Evolutionary conservation across 2,113 vertebrate genomes (phyloP), one percentile per base, ranked within the genome.

Genomic region (Leiothrix lutea): DNA sequence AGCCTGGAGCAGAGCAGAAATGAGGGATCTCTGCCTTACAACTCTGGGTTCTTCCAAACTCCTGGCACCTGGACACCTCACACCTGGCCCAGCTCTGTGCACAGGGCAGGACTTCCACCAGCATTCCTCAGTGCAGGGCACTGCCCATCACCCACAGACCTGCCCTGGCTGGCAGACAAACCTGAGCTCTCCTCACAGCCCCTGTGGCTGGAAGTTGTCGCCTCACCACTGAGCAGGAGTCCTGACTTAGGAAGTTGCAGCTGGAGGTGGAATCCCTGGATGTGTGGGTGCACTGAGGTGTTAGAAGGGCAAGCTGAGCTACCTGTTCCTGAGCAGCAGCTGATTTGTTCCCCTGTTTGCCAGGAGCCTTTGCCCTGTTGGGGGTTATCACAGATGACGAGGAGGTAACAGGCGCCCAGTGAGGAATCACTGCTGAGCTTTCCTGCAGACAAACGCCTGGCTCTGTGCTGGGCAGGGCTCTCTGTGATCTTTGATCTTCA

Each of bases 41-140:
- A 0, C 16, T 42, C 69, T 45, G 21, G 10, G 42, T 29, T 73
- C 51, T 60, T 85, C 80, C n/a, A 17, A 51, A 15, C 33, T 23
- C 23, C 29, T 38, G 65, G 29, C 50, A 21, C 19, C 12, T 5
- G 16, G 7, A 6, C n/a, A 4, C 28, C 38, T 45, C 14, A 0
- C 3, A 4, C 12, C 53, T 67, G 24, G 24, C 53, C 42, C 38
- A 42, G 31, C 38, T 5, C 10, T 36, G 58, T 0, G 5, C 23
- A 3, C 8, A 19, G 66, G 56, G 56, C n/a, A 44, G 56, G 71
- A 3, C 5, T 66, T 25, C 17, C 23, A 61, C 25, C 58, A 61
- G 10, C 29, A 0, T 6, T 33, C 40, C 29, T 45, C 16, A 0
- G 23, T 20, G 12, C 3, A 20, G 50, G 57, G 16, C 25, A 14